phyloP scores from a whole-genome alignment of 2,113 vertebrate genomes.

The Sander lucioperca region DNA sequence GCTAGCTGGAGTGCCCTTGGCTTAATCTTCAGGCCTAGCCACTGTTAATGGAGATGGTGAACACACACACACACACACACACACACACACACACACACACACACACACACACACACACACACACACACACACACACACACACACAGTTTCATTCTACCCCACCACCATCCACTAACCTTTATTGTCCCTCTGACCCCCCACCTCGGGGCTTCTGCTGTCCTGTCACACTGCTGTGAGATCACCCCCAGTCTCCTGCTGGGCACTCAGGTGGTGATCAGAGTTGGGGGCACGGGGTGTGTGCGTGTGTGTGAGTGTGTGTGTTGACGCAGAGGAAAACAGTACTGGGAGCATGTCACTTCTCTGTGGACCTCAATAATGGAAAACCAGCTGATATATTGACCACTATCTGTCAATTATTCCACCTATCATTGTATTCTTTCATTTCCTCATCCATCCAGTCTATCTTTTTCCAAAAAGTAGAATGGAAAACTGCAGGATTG shows the following conservation, averaged over 20 bases:
- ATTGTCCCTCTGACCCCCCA: constrained; percentile 64
- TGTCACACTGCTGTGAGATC: constrained; percentile 69
- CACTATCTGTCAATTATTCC: constrained; percentile 8
- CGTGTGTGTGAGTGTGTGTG: constrained; percentile 57
- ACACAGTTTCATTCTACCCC: constrained; percentile 19
- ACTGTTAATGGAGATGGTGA: constrained; percentile 64
- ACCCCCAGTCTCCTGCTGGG: constrained; percentile 65
- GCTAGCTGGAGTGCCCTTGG: constrained; percentile 77
- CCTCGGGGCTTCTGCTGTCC: constrained; percentile 66
- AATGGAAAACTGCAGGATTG: constrained; percentile 11
- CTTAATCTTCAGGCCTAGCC: constrained; percentile 77
- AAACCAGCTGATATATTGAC: constrained; percentile 9
- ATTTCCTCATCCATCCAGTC: not conserved
- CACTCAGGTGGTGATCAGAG: constrained; percentile 60
- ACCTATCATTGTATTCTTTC: constrained; percentile 22
- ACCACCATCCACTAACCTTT: constrained; percentile 53
- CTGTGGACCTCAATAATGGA: constrained; percentile 8
- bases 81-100: constrained; percentile 36
- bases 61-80: constrained; percentile 46
- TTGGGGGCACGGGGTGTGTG: constrained; percentile 42
- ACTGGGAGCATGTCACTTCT: not conserved
- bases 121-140: constrained; percentile 46
- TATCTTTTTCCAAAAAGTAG: not conserved
- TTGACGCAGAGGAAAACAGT: constrained; percentile 6
- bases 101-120: constrained; percentile 22